phyloP scores from a whole-genome alignment of 1,140 invertebrate genomes.

The Pantala flavescens region DNA sequence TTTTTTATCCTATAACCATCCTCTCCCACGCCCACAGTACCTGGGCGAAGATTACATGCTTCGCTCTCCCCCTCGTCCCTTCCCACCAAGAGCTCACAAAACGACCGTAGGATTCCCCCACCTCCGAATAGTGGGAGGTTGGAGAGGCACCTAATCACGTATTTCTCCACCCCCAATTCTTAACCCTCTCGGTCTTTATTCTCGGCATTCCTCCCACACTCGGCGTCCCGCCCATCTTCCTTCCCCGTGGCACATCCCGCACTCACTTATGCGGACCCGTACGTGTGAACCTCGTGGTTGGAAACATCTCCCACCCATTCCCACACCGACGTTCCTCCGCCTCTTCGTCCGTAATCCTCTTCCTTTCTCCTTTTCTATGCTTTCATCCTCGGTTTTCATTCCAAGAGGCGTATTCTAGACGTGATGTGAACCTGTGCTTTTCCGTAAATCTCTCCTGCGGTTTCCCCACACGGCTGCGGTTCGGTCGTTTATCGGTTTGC shows the following conservation, averaged over 20 bases:
- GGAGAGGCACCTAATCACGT: constrained; percentile 3
- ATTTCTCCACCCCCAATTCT: background rate
- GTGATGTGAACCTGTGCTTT: too few relatives aligned
- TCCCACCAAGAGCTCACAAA: background rate
- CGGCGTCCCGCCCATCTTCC: too few relatives aligned
- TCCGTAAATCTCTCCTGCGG: too few relatives aligned
- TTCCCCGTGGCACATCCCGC: background rate
- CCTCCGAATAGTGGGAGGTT: background rate
- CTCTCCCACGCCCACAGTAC: too few relatives aligned
- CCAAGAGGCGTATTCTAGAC: too few relatives aligned
- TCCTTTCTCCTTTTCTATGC: too few relatives aligned
- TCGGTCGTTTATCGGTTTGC: too few relatives aligned
- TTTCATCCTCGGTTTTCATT: too few relatives aligned
- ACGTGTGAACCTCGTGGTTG: background rate
- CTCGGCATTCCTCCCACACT: background rate
- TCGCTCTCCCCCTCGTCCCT: background rate
- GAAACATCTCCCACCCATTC: background rate
- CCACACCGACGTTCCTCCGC: background rate
- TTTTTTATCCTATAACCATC: too few relatives aligned
- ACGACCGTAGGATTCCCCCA: background rate
- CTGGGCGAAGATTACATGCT: background rate
- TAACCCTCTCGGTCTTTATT: background rate
- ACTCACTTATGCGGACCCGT: background rate
- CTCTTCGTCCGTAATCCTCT: background rate
- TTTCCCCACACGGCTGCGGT: too few relatives aligned